A percentile compares a stretch with the other conserved stretches of the same genome.
These are phyloP conservation scores for Pararge aegeria DNA, from an alignment of 1,140 invertebrate species.

Conservation along the genomic window DNA sequence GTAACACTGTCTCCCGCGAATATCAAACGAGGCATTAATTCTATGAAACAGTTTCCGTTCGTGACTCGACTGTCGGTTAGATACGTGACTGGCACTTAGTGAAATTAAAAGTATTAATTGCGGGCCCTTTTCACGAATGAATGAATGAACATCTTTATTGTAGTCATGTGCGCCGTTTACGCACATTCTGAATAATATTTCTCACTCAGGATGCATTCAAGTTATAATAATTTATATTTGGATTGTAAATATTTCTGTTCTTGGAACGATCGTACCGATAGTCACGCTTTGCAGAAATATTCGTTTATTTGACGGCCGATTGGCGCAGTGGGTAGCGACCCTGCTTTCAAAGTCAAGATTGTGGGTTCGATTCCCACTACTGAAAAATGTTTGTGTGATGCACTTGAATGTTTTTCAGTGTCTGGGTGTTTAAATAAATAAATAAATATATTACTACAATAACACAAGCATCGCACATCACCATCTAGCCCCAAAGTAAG, in stretches of 20 bases:
- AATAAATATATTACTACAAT: too few relatives aligned
- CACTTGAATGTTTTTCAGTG: too few relatives aligned
- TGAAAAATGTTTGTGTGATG: too few relatives aligned
- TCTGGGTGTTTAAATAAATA: too few relatives aligned
- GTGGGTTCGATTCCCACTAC: too few relatives aligned
- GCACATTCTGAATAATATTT: background rate
- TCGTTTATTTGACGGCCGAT: background rate
- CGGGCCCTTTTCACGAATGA: background rate
- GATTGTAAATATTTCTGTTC: background rate
- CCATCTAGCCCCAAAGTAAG: too few relatives aligned
- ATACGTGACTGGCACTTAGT: slow-evolving; percentile 24
- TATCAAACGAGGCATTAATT: slow-evolving; percentile 33
- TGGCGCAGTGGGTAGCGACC: too few relatives aligned
- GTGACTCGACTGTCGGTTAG: slow-evolving; percentile 22
- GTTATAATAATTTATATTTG: background rate
- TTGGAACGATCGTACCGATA: background rate
- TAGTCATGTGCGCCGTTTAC: background rate
- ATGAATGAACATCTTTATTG: background rate
- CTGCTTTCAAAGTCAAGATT: too few relatives aligned
- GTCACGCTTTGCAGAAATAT: background rate
- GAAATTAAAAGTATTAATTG: slow-evolving; percentile 24
- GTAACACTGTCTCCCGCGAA: slow-evolving; percentile 28
- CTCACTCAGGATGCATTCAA: background rate
- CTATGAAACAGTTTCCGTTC: slow-evolving; percentile 22
- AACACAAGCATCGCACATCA: too few relatives aligned